These are phyloP conservation scores for Synaphobranchus kaupii DNA, from an alignment of 2,797 vertebrate species.

Conservation along the genomic window DNA sequence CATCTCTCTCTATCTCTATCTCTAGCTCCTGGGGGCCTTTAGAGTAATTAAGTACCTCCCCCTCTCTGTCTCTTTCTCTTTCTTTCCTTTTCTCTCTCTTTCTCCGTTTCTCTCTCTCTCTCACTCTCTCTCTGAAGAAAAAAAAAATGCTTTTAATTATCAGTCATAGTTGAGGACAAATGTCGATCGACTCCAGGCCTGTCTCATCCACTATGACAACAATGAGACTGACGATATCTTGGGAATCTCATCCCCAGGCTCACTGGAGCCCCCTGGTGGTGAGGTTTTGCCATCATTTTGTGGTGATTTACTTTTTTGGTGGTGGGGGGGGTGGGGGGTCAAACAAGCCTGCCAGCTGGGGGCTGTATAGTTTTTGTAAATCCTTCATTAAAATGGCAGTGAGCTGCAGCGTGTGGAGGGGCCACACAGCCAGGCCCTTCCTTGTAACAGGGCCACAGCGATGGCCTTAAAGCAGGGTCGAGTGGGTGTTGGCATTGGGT, in stretches of 20 bases:
- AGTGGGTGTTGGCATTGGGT: background rate
- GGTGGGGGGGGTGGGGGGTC: background rate
- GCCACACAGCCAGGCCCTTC: background rate
- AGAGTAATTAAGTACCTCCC: background rate
- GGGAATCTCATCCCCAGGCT: background rate
- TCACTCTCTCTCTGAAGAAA: background rate
- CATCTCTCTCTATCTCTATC: too few species aligned
- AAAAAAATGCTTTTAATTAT: background rate
- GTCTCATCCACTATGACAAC: background rate
- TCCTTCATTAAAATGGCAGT: background rate
- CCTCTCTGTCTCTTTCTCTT: background rate
- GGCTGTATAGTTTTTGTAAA: background rate
- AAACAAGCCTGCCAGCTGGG: background rate
- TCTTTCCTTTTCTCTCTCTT: background rate
- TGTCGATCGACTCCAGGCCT: background rate
- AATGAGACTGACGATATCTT: background rate
- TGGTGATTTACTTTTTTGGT: background rate
- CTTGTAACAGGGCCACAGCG: background rate
- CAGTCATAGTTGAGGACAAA: background rate
- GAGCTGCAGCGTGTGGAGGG: background rate
- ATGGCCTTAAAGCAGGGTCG: background rate
- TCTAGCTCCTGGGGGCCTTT: conserved; percentile 5
- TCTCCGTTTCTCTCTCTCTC: conserved; percentile 4
- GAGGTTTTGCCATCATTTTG: background rate
- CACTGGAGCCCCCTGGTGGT: conserved; percentile 34